Conservation (phyloP, 53 echinoderm and acorn worm species). For the Arbacia lixula region DNA sequence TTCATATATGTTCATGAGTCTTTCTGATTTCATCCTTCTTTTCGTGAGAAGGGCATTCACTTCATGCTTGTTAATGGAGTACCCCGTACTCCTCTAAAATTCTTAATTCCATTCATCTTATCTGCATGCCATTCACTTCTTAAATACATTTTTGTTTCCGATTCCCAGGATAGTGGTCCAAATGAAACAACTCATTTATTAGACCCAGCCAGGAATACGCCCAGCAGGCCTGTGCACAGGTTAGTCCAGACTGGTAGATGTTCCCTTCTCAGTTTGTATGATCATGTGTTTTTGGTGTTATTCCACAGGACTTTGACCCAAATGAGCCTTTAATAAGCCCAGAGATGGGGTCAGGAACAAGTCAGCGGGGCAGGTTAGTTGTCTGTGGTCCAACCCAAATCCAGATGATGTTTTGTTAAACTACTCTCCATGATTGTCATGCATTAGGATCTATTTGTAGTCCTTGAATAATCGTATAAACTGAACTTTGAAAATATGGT, state of each 20-base stretch:
- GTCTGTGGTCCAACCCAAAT: neutral
- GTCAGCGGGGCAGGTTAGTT: slow-evolving; percentile 30
- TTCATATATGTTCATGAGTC: no score
- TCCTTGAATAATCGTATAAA: no score
- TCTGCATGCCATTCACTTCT: no score
- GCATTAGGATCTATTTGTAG: no score
- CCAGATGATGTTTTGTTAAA: neutral
- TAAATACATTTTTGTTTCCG: no score
- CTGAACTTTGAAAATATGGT: no score
- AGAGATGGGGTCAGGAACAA: neutral
- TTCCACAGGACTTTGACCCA: slow-evolving; percentile 3
- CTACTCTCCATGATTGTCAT: no score
- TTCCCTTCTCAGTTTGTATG: neutral
- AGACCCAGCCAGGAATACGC: slow-evolving; percentile 70
- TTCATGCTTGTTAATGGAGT: no score
- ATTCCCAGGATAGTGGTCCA: slow-evolving; percentile 66
- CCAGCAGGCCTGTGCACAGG: slow-evolving; percentile 82
- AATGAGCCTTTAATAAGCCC: slow-evolving; percentile 28
- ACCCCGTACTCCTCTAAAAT: no score
- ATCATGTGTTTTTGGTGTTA: neutral
- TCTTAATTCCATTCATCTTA: no score
- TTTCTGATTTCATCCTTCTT: no score
- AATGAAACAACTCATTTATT: slow-evolving; percentile 76
- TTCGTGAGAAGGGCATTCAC: no score
- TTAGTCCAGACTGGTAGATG: slow-evolving; percentile 19